These are phyloP conservation scores for Brachymystax lenok DNA, from an alignment of 2,797 vertebrate species.

Conservation along the genomic window DNA sequence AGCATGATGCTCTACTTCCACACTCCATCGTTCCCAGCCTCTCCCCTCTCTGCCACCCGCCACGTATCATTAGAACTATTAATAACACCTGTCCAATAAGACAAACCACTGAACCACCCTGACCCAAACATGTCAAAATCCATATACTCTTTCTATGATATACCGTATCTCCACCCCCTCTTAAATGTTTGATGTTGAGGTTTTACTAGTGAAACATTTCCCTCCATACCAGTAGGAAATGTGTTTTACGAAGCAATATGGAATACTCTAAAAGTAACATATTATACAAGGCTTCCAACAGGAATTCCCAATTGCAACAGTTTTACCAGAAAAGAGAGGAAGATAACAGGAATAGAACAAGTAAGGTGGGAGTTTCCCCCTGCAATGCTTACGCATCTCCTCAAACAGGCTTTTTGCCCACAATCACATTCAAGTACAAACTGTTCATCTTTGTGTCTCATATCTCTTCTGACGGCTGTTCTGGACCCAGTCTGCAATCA, in stretches of 20 bases:
- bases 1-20: not conserved
- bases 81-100: conserved; percentile 4
- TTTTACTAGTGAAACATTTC: not conserved
- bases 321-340: not conserved
- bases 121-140: not conserved
- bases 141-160: not conserved
- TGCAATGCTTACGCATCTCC: not conserved
- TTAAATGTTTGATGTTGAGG: not conserved
- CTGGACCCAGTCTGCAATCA: conserved; percentile 18
- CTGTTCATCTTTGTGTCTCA: conserved; percentile 24
- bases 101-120: conserved; percentile 8
- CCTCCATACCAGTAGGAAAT: not conserved
- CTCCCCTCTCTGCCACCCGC: not conserved
- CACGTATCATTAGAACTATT: conserved; percentile 9
- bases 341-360: conserved; percentile 6
- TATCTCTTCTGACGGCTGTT: conserved; percentile 29
- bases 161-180: not conserved
- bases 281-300: not conserved
- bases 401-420: not conserved
- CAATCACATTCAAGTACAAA: conserved; percentile 19
- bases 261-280: not conserved
- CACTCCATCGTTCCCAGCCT: conserved; percentile 14
- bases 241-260: not conserved
- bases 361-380: not conserved
- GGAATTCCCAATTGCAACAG: not conserved